Base-by-base conservation (phyloP, 2,113 vertebrate genomes). In the Mystacornis crossleyi region DNA sequence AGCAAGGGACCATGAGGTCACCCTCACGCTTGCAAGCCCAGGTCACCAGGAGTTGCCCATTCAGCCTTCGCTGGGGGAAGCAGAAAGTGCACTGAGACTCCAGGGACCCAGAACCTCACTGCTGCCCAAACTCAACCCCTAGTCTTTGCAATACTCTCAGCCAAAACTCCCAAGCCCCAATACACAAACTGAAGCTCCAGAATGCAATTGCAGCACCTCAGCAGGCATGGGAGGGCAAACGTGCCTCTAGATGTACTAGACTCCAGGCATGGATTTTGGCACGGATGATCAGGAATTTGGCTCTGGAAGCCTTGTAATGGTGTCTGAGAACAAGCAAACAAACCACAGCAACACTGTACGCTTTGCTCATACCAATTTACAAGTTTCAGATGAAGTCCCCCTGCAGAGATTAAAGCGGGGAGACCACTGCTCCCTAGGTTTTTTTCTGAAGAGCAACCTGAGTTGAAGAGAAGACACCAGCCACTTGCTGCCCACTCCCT, bases 361-460 rank as follows among this genome's bases (percentile, higher is more conserved):
- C 42, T 69, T 70, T 3, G 2, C 19, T 86, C 29, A 33, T 13
- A 69, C 6, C 0, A 0, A 54, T 2, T 54, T 55, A 42, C 10
- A 54, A 40, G 6, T 61, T 79, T 79, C 70, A 81, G 34, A 90
- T 48, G 57, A 85, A 85, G 51, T 18, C 4, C 5, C 10, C 10
- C 18, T 28, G 29, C 14, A 40, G 36, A 17, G n/a, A 88, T 45
- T 80, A 78, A 84, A 91, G 73, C 51, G 78, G 48, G 31, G 25
- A 84, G 29, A 53, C 23, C 45, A 57, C 5, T 53, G 78, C 38
- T 40, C 40, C 4, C 62, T n/a, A 33, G 14, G 36, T 25, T 43
- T 84, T 58, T 64, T 78, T 69, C 25, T 40, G 36, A 72, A 72
- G 20, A 57, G 14, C 25, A 67, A 40, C 1, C 4, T n/a, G 61